Conservation (phyloP, 2,888 invertebrate genomes). For the Pegoplata infirma region DNA sequence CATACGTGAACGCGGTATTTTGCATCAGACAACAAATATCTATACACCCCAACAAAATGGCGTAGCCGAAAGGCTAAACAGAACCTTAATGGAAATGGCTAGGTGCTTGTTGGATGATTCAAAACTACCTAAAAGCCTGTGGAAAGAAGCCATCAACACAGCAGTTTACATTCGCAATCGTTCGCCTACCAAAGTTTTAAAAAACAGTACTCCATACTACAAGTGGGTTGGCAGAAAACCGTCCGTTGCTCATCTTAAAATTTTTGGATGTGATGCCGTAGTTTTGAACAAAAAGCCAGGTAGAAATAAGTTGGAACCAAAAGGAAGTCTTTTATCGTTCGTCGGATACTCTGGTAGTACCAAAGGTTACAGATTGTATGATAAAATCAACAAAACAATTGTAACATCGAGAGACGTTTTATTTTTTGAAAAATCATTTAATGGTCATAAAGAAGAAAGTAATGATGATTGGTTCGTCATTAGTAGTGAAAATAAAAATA, state of each 20-base stretch:
- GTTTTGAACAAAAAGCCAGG: too few relatives aligned
- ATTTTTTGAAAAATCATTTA: slow-evolving; percentile 62
- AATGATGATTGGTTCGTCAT: slow-evolving; percentile 16
- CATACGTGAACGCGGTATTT: slow-evolving; percentile 5
- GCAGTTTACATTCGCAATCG: slow-evolving; percentile 63
- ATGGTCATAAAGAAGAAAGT: background rate
- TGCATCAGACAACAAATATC: too few relatives aligned
- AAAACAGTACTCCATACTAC: slow-evolving; percentile 56
- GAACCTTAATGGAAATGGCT: background rate
- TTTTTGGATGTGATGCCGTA: background rate
- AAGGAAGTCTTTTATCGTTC: slow-evolving; percentile 45
- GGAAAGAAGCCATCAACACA: slow-evolving; percentile 62
- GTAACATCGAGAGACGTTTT: slow-evolving; percentile 54
- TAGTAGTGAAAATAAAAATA: background rate
- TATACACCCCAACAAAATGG: background rate
- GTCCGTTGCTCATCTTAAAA: background rate
- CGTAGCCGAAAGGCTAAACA: background rate
- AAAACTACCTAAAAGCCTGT: slow-evolving; percentile 52
- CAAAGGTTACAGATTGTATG: slow-evolving; percentile 58
- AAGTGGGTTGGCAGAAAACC: slow-evolving; percentile 42
- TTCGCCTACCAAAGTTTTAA: slow-evolving; percentile 50
- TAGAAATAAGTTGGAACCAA: slow-evolving; percentile 57
- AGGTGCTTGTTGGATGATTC: background rate
- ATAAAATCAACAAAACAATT: slow-evolving; percentile 44
- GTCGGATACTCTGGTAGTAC: slow-evolving; percentile 51